Evolutionary conservation across 2,113 vertebrate species (phyloP), one percentile per base, ranked within the genome.

Genomic region (Pelecanoides urinatrix): DNA sequence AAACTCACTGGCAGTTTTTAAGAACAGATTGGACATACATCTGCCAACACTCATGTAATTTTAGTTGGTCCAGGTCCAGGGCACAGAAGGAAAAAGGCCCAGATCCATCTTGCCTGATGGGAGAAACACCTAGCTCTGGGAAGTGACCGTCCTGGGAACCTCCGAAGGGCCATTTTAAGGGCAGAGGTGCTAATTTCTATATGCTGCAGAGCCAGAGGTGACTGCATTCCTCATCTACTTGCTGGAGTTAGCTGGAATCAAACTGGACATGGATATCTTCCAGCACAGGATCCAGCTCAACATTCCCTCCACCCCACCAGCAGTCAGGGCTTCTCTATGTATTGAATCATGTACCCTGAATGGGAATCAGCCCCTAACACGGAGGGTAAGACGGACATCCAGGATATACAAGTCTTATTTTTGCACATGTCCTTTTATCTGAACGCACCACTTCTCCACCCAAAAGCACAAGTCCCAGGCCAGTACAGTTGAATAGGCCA

Each of bases 1-100:
- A 96, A 97, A 97, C 86, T 96, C 95, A 81, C 89, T 96, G 94
- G 95, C 94, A 97, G 83, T 94, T 95, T 95, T 94, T 89, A 97
- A 87, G 95, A 96, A 91, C 95, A 94, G 94, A 96, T 96, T 97
- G 96, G 94, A 95, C 76, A 67, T 91, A 89, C 91, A 92, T 95
- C 95, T 96, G 95, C 93, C 93, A 96, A 62, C 83, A 71, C 83
- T 92, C 86, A 44, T 91, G 95, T 84, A 88, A 94, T 96, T 97
- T 96, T 80, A 89, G 67, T 91, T 96, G 95, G 93, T 77, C 47
- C 68, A 55, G 59, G 76, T 89, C 94, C 95, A 96, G 80, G 93
- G 50, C 91, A 91, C 71, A 94, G 82, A 94, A 94, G 59, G 71
- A 94, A 88, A 95, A 96, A 76, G 76, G 91, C 80, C 68, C 5